A percentile compares a stretch with the other conserved stretches of the same genome.
Conservation (phyloP, 2,888 invertebrate genomes). For the Oscheius sp. region DNA sequence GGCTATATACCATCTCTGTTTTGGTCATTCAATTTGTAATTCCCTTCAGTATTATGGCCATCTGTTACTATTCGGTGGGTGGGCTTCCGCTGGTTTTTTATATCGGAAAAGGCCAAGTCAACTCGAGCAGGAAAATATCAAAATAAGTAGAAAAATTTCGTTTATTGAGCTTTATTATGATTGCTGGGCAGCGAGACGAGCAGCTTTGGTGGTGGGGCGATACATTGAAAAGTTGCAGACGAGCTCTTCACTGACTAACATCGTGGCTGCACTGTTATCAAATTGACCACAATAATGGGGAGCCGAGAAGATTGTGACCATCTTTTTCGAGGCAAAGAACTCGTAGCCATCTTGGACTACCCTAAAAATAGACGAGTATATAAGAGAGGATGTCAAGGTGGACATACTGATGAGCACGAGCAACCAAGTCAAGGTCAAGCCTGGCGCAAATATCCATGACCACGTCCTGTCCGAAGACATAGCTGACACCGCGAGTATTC, state of each 20-base stretch:
- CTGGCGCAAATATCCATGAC: slow-evolving; percentile 76
- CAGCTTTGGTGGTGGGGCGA: slow-evolving; percentile 55
- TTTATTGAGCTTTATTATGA: slow-evolving; percentile 1
- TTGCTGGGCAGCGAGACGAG: slow-evolving; percentile 30
- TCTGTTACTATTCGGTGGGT: slow-evolving; percentile 87
- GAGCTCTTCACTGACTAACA: slow-evolving; percentile 65
- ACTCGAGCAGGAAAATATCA: too few relatives aligned
- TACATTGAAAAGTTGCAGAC: slow-evolving; percentile 65
- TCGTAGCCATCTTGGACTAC: slow-evolving; percentile 78
- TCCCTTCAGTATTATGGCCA: slow-evolving; percentile 91
- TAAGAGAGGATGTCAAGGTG: too few relatives aligned
- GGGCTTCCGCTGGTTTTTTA: slow-evolving; percentile 8
- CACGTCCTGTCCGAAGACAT: slow-evolving; percentile 78
- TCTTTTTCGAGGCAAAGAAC: slow-evolving; percentile 74
- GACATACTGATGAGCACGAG: slow-evolving; percentile 72
- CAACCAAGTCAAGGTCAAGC: slow-evolving; percentile 77
- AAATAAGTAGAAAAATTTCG: background rate
- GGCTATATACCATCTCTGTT: slow-evolving; percentile 86
- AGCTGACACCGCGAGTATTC: slow-evolving; percentile 77
- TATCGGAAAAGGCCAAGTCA: background rate
- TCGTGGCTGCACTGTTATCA: slow-evolving; percentile 64
- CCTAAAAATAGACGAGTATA: too few relatives aligned
- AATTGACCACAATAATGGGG: slow-evolving; percentile 70
- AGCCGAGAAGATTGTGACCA: slow-evolving; percentile 66
- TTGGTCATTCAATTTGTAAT: slow-evolving; percentile 90